A percentile compares a stretch with the other conserved stretches of the same genome.
Conservation (phyloP, 1,140 invertebrate genomes). For the Drosophila micromelanica region DNA sequence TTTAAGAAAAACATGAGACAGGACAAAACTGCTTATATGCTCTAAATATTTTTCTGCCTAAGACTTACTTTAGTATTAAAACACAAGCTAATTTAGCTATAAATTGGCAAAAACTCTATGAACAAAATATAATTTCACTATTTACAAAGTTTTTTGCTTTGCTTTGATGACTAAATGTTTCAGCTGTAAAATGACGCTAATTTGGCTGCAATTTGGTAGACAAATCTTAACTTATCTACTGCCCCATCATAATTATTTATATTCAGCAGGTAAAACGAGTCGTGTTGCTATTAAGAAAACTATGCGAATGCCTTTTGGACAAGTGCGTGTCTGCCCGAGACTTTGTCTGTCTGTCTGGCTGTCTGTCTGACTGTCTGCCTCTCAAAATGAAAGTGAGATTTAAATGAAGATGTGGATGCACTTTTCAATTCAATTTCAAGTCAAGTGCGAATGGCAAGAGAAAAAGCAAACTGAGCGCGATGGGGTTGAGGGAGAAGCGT, state of each 20-base stretch:
- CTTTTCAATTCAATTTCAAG: slow-evolving; percentile 1
- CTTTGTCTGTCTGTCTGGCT: slow-evolving; percentile 1
- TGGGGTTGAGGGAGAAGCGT: background rate
- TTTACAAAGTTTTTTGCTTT: background rate
- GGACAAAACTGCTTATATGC: too few relatives aligned
- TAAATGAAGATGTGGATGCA: slow-evolving; percentile 26
- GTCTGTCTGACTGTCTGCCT: slow-evolving; percentile 2
- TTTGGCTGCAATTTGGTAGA: slow-evolving; percentile 41
- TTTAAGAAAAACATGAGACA: too few relatives aligned
- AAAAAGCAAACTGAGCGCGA: too few relatives aligned
- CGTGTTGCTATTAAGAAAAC: slow-evolving; percentile 30
- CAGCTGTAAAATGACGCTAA: slow-evolving; percentile 36
- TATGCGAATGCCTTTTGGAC: slow-evolving; percentile 35
- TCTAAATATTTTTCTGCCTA: too few relatives aligned
- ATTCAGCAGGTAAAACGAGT: slow-evolving; percentile 45
- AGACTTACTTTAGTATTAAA: too few relatives aligned
- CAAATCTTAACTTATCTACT: slow-evolving; percentile 30
- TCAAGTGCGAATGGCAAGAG: slow-evolving; percentile 1
- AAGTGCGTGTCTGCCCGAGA: slow-evolving; percentile 59
- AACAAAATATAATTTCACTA: slow-evolving; percentile 4
- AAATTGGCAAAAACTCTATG: too few relatives aligned
- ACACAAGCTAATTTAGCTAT: background rate
- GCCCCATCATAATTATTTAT: slow-evolving; percentile 16
- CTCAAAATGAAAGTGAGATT: slow-evolving; percentile 55
- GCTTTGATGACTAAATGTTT: background rate